Base-by-base conservation (phyloP, 2,888 invertebrate genomes). In the Ischnus inquisitorius region DNA sequence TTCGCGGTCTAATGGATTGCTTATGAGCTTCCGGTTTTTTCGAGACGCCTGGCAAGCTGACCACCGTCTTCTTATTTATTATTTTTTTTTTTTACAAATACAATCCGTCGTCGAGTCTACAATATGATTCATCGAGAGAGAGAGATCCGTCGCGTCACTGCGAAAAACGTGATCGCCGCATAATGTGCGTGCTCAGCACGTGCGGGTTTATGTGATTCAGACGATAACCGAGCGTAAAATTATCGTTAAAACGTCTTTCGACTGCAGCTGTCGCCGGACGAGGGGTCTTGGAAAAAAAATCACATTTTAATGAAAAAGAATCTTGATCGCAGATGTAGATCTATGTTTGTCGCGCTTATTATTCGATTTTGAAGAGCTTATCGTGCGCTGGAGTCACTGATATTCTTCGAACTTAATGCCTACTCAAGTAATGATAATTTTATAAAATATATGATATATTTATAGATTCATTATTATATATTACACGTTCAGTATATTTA, bases 131-230 rank as follows among this genome's bases (percentile, higher is more conserved):
- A 83, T 76, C 79, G 67, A 25, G 34, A 43, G 67, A 25, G 34
- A 43, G 43, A 22, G 28, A 4, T 28, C 43, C 25, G 71, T 67
- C 76, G 64, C 79, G 69, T 83, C 83, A 79, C 43, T 48, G 60
- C 34, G 57, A 79, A 79, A 79, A 83, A 79, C 51, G 65, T 75
- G 75, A 46, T 71, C 69, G 71, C 41, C 48, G 60, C 39, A 10
- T 25, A 64, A 76, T 75, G 19, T 67, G 71, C 60, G 72, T 72
- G 75, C 14, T 79, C 79, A 67, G 79, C 71, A 79, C 79, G 83
- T 79, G 83, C 72, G 60, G 60, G 54, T 79, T 79, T 71, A 51
- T 71, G 76, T 76, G 79, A 79, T 83, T 76, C 75, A 76, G 41
- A 72, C 48, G 43, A 51, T 10, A n/a, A 25, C 12, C 1, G 5